Evolutionary conservation across 2,888 invertebrate species (phyloP).

Genomic region (Drosophila paracracens): DNA sequence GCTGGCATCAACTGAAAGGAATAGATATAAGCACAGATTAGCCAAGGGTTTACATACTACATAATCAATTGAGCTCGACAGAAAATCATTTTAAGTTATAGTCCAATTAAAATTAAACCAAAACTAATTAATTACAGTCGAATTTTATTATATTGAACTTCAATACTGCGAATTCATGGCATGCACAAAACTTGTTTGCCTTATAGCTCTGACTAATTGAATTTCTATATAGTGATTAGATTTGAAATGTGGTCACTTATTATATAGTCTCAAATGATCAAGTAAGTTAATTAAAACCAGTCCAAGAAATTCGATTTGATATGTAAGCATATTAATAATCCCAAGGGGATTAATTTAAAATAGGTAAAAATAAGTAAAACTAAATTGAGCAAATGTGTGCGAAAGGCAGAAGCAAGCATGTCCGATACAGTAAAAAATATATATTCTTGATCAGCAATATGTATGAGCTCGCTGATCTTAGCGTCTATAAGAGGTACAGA

Average conservation of each 20-base stretch:
- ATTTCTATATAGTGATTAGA: background rate
- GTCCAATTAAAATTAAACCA: background rate
- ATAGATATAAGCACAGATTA: background rate
- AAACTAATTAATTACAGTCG: too few relatives aligned
- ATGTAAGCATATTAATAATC: background rate
- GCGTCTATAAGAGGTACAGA: too few relatives aligned
- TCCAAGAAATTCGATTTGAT: background rate
- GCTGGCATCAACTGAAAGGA: constrained; percentile 42
- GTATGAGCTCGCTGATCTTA: too few relatives aligned
- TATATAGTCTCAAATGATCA: background rate
- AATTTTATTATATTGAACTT: too few relatives aligned
- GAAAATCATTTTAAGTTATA: background rate
- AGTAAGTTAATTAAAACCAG: background rate
- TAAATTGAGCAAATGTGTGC: too few relatives aligned
- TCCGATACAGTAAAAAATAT: too few relatives aligned
- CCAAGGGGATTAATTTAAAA: too few relatives aligned
- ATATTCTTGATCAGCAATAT: too few relatives aligned
- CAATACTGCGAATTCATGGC: too few relatives aligned
- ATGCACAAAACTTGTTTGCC: background rate
- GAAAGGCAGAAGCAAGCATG: too few relatives aligned
- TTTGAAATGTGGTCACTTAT: background rate
- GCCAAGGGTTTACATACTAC: background rate
- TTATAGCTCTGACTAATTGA: background rate
- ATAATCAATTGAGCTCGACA: background rate
- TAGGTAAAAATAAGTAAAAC: too few relatives aligned